These are phyloP conservation scores for Drosophila kohkoa DNA, from an alignment of 1,140 invertebrate genomes.

Conservation along the genomic window DNA sequence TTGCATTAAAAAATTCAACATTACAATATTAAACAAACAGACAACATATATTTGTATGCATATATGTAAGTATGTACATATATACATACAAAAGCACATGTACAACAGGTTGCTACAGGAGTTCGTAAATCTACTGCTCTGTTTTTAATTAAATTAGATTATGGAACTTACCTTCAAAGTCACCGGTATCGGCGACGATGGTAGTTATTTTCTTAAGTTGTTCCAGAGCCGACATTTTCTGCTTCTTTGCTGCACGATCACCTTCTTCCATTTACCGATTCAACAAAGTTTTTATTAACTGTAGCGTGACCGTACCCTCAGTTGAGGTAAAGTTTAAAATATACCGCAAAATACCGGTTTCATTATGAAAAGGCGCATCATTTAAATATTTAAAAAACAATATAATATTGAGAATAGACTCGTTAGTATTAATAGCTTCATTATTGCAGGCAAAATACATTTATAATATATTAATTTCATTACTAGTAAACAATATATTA, in stretches of 20 bases:
- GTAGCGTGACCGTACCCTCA: background rate
- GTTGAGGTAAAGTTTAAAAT: background rate
- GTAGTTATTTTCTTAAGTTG: slow-evolving; percentile 93
- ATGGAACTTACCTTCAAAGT: slow-evolving; percentile 90
- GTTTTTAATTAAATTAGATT: background rate
- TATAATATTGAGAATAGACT: no score
- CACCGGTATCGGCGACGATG: slow-evolving; percentile 98
- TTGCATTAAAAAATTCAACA: background rate
- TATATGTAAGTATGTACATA: background rate
- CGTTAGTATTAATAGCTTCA: no score
- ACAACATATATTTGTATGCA: background rate
- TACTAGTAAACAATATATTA: no score
- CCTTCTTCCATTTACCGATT: slow-evolving; percentile 53
- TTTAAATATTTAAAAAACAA: no score
- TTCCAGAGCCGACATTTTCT: slow-evolving; percentile 58
- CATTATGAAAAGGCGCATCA: background rate
- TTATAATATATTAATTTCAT: no score
- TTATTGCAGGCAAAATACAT: no score
- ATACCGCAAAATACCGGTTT: background rate
- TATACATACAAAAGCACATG: slow-evolving; percentile 2
- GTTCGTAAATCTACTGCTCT: background rate
- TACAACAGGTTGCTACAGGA: background rate
- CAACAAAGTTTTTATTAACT: slow-evolving; percentile 2
- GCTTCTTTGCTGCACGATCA: slow-evolving; percentile 54
- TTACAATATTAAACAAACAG: background rate